phyloP scores from a whole-genome alignment of 2,113 vertebrate species.

The Pangasianodon gigas region DNA sequence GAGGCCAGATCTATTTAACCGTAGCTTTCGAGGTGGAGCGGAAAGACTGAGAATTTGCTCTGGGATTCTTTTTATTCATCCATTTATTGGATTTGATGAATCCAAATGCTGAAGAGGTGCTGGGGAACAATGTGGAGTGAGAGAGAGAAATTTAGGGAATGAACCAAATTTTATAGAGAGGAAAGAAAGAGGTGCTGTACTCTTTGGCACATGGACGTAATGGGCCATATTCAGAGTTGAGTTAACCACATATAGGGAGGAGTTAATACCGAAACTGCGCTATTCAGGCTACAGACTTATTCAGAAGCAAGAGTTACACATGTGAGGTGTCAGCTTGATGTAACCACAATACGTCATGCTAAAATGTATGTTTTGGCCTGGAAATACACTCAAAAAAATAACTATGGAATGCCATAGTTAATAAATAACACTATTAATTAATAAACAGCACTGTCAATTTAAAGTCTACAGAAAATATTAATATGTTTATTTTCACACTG shows the following conservation, averaged over 20 bases:
- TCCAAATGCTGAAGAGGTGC: not conserved
- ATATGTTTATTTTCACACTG: too few species aligned
- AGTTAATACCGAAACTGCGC: too few species aligned
- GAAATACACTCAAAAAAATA: not conserved
- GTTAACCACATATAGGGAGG: not conserved
- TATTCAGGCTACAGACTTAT: not conserved
- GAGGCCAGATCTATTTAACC: not conserved
- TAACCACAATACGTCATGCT: too few species aligned
- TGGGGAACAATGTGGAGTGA: not conserved
- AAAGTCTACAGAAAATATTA: not conserved
- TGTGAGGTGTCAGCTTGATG: not conserved
- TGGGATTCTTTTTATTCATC: not conserved
- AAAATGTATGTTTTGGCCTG: not conserved
- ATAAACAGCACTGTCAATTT: too few species aligned
- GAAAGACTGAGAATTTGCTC: not conserved
- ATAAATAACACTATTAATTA: too few species aligned
- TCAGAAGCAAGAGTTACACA: not conserved
- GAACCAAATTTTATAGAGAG: not conserved
- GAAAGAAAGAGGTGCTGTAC: not conserved
- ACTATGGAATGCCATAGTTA: not conserved
- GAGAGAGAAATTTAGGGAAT: not conserved
- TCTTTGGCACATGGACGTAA: not conserved
- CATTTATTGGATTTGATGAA: not conserved
- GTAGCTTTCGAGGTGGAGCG: not conserved
- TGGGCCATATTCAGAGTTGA: not conserved